phyloP scores from a whole-genome alignment of 64 coral and sea anemone genomes.

The Montipora cactus region DNA sequence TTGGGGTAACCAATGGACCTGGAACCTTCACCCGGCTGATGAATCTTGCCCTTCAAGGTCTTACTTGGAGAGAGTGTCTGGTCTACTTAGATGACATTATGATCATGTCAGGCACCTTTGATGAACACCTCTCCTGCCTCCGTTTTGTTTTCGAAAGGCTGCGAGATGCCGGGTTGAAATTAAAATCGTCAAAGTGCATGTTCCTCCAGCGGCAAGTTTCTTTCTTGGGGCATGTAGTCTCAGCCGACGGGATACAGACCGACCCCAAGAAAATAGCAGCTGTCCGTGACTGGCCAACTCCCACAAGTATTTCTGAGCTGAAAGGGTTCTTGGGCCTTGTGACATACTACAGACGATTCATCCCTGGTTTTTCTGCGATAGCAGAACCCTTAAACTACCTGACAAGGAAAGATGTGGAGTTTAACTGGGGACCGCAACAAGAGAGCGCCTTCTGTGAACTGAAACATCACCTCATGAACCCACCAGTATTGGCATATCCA shows the following conservation, averaged over 20 bases:
- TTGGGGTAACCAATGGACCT: too few species aligned
- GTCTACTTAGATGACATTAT: conserved; percentile 61
- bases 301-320: background rate
- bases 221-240: too few species aligned
- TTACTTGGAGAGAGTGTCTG: conserved; percentile 50
- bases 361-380: conserved; percentile 4
- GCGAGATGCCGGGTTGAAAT: too few species aligned
- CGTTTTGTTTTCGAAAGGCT: background rate
- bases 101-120: conserved; percentile 52
- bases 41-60: conserved; percentile 14
- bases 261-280: too few species aligned
- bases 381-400: conserved; percentile 31
- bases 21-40: too few species aligned
- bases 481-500: conserved; percentile 51
- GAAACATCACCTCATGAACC: conserved; percentile 25
- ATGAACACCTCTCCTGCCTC: conserved; percentile 42
- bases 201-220: too few species aligned
- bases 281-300: too few species aligned
- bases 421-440: conserved; percentile 48
- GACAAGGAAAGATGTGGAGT: conserved; percentile 10
- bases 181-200: too few species aligned
- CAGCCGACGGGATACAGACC: too few species aligned
- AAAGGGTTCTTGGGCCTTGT: conserved; percentile 47
- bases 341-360: conserved; percentile 55
- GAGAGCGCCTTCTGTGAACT: conserved; percentile 46